Conservation (phyloP, 2,113 vertebrate species). For the Actenoides hombroni region DNA sequence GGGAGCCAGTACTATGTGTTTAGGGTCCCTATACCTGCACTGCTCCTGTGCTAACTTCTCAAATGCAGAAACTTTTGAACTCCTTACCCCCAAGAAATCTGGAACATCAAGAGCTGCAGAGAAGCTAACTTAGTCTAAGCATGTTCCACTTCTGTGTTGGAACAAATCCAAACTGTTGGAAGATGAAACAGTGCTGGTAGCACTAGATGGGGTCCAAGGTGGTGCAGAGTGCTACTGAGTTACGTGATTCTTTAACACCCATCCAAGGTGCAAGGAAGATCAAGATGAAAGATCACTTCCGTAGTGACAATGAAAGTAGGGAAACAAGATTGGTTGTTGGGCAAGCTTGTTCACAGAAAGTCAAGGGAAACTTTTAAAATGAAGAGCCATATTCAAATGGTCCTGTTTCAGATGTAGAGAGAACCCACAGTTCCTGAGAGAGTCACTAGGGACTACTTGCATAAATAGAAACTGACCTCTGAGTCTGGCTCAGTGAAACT, state of each 20-base stretch:
- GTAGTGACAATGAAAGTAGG: background rate
- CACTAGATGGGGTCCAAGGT: background rate
- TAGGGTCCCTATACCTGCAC: background rate
- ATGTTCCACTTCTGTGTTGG: background rate
- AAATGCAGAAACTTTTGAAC: background rate
- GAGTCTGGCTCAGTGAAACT: background rate
- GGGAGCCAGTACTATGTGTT: background rate
- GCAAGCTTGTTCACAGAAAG: background rate
- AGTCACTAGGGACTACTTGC: background rate
- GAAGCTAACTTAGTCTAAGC: background rate
- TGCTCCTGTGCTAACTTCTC: background rate
- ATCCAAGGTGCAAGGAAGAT: background rate
- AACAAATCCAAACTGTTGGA: background rate
- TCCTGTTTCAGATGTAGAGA: conserved; percentile 7
- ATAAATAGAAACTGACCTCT: conserved; percentile 39
- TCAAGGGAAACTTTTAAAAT: background rate
- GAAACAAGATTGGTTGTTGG: background rate
- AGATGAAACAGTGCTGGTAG: background rate
- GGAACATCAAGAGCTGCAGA: background rate
- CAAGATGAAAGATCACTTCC: background rate
- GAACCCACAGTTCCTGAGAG: background rate
- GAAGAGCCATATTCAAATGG: background rate
- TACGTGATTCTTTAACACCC: background rate
- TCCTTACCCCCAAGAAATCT: background rate
- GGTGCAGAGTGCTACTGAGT: background rate